Conservation (phyloP, 2,888 invertebrate species). For the Gnatocerus cornutus region DNA sequence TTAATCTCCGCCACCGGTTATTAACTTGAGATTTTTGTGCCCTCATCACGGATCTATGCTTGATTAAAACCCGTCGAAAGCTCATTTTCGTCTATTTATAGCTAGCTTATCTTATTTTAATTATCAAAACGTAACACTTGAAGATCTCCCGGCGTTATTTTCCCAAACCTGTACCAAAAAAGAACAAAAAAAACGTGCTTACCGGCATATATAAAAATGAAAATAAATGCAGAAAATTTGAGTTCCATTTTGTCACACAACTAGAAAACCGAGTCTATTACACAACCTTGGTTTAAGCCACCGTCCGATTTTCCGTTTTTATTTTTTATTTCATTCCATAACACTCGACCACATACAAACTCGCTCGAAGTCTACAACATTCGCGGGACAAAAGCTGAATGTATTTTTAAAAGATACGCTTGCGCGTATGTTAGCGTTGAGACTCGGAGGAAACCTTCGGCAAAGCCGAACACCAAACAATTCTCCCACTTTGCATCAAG, state of each 20-base stretch:
- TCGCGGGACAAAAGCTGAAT: constrained; percentile 50
- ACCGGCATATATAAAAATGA: constrained; percentile 34
- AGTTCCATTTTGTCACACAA: constrained; percentile 18
- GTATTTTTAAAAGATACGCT: constrained; percentile 51
- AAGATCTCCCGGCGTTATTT: too few relatives aligned
- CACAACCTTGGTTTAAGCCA: constrained; percentile 7
- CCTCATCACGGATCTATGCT: too few relatives aligned
- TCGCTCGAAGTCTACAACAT: constrained; percentile 41
- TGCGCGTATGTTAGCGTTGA: constrained; percentile 37
- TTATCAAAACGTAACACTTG: too few relatives aligned
- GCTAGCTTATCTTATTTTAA: too few relatives aligned
- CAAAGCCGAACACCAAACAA: constrained; percentile 20
- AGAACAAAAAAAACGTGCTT: constrained; percentile 8
- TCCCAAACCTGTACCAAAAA: background rate
- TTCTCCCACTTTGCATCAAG: constrained; percentile 6
- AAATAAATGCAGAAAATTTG: constrained; percentile 25
- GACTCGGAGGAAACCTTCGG: constrained; percentile 35
- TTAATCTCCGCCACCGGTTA: too few relatives aligned
- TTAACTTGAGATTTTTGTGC: too few relatives aligned
- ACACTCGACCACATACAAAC: constrained; percentile 24
- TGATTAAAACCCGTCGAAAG: too few relatives aligned
- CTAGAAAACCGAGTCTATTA: constrained; percentile 6
- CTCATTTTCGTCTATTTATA: too few relatives aligned
- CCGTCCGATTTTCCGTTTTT: constrained; percentile 2
- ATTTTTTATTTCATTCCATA: constrained; percentile 28